A percentile compares a stretch with the other conserved stretches of the same genome.
phyloP scores from a whole-genome alignment of 2,113 vertebrate species.

The Oncorhynchus kisutch region DNA sequence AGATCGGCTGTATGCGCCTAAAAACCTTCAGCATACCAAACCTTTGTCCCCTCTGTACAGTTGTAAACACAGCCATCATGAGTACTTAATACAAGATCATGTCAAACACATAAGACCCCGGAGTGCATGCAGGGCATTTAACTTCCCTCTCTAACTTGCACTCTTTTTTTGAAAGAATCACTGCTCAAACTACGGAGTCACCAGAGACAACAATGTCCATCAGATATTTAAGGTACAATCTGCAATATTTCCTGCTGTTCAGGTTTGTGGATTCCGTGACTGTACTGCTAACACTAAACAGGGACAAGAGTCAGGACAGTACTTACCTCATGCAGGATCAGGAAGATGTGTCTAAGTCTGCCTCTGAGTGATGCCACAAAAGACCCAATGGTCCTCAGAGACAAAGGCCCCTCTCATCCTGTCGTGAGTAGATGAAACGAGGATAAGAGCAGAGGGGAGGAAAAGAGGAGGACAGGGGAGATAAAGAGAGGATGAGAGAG shows the following conservation, averaged over 20 bases:
- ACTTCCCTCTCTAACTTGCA: background rate
- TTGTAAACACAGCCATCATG: too few species aligned
- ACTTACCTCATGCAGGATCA: conserved; percentile 21
- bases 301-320: background rate
- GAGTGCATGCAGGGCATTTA: background rate
- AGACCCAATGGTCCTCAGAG: background rate
- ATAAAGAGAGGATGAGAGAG: background rate
- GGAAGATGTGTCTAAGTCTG: background rate
- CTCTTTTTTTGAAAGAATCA: too few species aligned
- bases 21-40: too few species aligned
- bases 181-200: too few species aligned
- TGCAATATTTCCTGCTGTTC: too few species aligned
- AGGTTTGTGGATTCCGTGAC: background rate
- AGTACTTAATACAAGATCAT: too few species aligned
- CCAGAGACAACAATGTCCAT: too few species aligned
- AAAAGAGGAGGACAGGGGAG: background rate
- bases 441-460: background rate
- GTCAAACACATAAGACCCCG: too few species aligned
- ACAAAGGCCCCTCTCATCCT: background rate
- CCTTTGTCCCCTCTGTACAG: too few species aligned
- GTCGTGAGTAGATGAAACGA: background rate
- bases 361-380: background rate
- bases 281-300: background rate
- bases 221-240: too few species aligned
- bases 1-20: too few species aligned